These are phyloP conservation scores for Melanargia galathea DNA, from an alignment of 2,888 invertebrate genomes.

Conservation along the genomic window DNA sequence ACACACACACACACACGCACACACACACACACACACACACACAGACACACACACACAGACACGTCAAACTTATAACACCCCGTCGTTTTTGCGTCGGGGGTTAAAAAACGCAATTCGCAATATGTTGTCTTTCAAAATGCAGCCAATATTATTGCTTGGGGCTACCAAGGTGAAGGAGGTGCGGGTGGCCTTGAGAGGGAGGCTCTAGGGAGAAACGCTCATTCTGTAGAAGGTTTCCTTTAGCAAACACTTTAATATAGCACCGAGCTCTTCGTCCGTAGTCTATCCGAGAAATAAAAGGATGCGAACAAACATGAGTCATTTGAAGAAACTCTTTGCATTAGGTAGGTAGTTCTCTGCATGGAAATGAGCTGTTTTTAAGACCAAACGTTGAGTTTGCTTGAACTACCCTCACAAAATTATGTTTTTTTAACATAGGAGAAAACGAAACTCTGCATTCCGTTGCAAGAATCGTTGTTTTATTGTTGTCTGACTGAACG, in stretches of 20 bases:
- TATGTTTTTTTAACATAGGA: background rate
- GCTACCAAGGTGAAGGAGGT: slow-evolving; percentile 25
- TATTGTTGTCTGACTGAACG: no score
- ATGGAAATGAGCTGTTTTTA: background rate
- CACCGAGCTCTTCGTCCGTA: slow-evolving; percentile 54
- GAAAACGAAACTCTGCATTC: background rate
- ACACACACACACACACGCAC: no score
- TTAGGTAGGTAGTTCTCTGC: background rate
- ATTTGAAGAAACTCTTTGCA: slow-evolving; percentile 37
- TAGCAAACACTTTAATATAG: slow-evolving; percentile 60
- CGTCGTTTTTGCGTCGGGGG: no score
- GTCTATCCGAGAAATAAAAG: slow-evolving; percentile 47
- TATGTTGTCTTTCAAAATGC: slow-evolving; percentile 29
- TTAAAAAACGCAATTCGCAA: slow-evolving; percentile 12
- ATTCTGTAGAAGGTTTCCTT: slow-evolving; percentile 37
- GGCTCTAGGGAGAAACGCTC: slow-evolving; percentile 26
- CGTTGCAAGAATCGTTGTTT: no score
- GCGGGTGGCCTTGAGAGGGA: slow-evolving; percentile 20
- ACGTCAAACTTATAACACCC: no score
- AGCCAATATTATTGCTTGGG: slow-evolving; percentile 37
- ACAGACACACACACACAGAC: no score
- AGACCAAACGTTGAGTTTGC: background rate
- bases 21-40: no score
- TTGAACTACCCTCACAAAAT: background rate
- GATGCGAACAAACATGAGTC: slow-evolving; percentile 34